These are phyloP conservation scores for Trichoplax adhaerens DNA, from an alignment of 37 sponge, comb jelly and placozoan genomes.

Conservation along the genomic window DNA sequence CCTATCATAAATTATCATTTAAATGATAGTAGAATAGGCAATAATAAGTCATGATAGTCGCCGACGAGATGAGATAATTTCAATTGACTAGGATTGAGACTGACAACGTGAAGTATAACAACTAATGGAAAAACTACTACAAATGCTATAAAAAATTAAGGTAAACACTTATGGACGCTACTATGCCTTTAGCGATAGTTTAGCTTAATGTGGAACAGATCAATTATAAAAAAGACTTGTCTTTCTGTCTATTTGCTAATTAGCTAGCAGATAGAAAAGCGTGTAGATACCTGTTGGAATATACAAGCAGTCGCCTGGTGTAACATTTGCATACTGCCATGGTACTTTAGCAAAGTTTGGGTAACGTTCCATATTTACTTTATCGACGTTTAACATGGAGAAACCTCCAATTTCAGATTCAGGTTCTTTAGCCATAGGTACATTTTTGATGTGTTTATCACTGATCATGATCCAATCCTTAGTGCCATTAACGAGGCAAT, in stretches of 20 bases:
- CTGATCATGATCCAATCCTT: conserved; percentile 14
- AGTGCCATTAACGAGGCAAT: conserved; percentile 10
- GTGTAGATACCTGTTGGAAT: conserved; percentile 8
- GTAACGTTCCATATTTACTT: not conserved
- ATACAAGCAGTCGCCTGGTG: conserved; percentile 8
- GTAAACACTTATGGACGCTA: too few relatives aligned
- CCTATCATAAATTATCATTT: not conserved
- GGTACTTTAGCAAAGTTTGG: not conserved
- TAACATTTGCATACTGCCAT: not conserved
- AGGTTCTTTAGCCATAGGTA: not conserved
- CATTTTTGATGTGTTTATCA: not conserved
- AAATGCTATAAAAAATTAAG: too few relatives aligned
- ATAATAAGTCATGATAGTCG: too few relatives aligned
- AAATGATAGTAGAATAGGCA: too few relatives aligned
- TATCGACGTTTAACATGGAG: too few relatives aligned
- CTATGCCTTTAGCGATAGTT: not conserved
- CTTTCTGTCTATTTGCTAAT: not conserved
- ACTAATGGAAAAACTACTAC: too few relatives aligned
- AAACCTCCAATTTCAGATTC: too few relatives aligned
- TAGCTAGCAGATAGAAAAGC: not conserved
- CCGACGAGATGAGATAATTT: too few relatives aligned
- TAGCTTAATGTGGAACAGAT: not conserved
- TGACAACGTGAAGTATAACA: too few relatives aligned
- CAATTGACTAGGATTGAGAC: too few relatives aligned
- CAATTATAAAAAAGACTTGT: not conserved